Evolutionary conservation across 2,797 vertebrate species (phyloP), one percentile per base, ranked within the genome.

Genomic region (Tympanoctomys barrerae): DNA sequence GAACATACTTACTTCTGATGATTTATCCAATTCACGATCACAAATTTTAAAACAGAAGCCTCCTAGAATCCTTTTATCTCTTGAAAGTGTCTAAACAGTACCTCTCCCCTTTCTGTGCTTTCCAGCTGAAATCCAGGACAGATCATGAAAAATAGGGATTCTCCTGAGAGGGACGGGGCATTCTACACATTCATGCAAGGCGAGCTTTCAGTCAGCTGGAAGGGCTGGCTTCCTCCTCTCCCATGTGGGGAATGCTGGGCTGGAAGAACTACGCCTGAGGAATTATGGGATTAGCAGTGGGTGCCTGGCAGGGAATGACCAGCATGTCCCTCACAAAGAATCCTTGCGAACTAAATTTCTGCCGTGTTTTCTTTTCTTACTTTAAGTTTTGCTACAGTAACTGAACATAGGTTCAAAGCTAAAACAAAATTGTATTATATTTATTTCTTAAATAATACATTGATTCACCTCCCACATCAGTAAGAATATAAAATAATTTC

Each of bases 1-100:
- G 57, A 89, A 22, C n/a, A 59, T 82, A 26, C 80, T 89, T 98
- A 91, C 90, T 54, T 96, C 94, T 96, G 96, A 90, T 96, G 64
- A 97, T 97, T 97, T 98, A 94, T 96, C 95, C 96, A 81, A 62
- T 95, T 96, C 88, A 80, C 61, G 96, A 96, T 14, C 24, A 42
- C 97, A 97, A 97, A 97, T 97, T 94, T 97, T 96, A 96, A 83
- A 39, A 92, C 62, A 94, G 91, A 97, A 94, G 79, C 94, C 33
- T 94, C 39, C 33, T 4, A 78, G 54, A 78, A 90, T 80, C 42
- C 52, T 80, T 97, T 87, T 78, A 85, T 79, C 77, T 19, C 89
- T 26, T 42, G 66, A 93, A 87, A 91, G 16, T 39, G 62, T 24
- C 68, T 62, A 78, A 94, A 97, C 78, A 93, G 31, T 68, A 81